A percentile compares a stretch with the other conserved stretches of the same genome.
phyloP scores from a whole-genome alignment of 2,888 invertebrate species.

The Ectobius pallidus region DNA sequence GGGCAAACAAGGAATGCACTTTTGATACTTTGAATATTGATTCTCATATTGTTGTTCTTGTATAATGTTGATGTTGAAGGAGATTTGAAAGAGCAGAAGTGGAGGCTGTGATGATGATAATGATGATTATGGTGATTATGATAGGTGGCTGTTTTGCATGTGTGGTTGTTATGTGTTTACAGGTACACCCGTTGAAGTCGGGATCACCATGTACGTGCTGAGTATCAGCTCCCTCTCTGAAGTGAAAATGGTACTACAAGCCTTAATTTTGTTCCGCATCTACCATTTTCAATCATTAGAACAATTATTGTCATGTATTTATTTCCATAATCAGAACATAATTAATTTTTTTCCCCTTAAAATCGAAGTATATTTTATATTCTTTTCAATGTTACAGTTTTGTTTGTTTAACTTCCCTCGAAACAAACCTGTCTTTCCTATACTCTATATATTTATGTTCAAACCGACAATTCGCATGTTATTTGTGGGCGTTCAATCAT shows the following conservation, averaged over 20 bases:
- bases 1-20: too few species aligned
- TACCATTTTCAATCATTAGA: slow-evolving; percentile 36
- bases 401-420: neutral
- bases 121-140: too few species aligned
- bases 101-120: neutral
- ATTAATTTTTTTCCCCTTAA: neutral
- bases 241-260: slow-evolving; percentile 61
- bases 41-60: too few species aligned
- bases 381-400: neutral
- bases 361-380: neutral
- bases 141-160: neutral
- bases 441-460: slow-evolving; percentile 12
- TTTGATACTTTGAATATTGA: too few species aligned
- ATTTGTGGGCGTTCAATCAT: slow-evolving; percentile 24
- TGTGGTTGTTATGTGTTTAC: slow-evolving; percentile 50
- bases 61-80: too few species aligned
- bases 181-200: slow-evolving; percentile 62
- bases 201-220: slow-evolving; percentile 64
- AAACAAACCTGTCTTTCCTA: neutral
- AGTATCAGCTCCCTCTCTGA: slow-evolving; percentile 65
- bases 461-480: slow-evolving; percentile 27
- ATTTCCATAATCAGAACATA: slow-evolving; percentile 5
- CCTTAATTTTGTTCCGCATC: slow-evolving; percentile 43
- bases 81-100: neutral
- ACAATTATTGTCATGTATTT: slow-evolving; percentile 15